A percentile compares a stretch with the other conserved stretches of the same genome.
Evolutionary conservation across 2,888 invertebrate genomes (phyloP).

Genomic region (Heliconius sara): DNA sequence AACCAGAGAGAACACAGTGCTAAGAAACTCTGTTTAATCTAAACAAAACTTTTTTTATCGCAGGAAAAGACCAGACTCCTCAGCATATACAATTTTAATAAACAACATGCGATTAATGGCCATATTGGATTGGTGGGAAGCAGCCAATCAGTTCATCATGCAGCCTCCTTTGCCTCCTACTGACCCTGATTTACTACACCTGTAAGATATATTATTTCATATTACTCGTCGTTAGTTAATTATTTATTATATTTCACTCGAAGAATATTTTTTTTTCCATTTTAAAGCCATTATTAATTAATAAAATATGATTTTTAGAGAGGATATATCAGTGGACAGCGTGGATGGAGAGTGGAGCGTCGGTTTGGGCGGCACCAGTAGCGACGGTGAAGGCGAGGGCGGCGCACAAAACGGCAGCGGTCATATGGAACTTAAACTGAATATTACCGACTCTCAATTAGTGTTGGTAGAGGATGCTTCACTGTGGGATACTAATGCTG

Average conservation of each 20-base stretch:
- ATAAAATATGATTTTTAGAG: constrained; percentile 47
- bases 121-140: constrained; percentile 96
- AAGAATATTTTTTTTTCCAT: too few species aligned
- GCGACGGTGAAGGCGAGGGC: constrained; percentile 37
- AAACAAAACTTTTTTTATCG: not conserved
- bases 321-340: constrained; percentile 51
- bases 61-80: constrained; percentile 86
- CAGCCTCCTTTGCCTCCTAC: constrained; percentile 73
- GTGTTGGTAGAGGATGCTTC: constrained; percentile 96
- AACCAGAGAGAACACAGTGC: not conserved
- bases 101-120: constrained; percentile 98
- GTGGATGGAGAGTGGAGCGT: constrained; percentile 30
- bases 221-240: too few species aligned
- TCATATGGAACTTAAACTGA: constrained; percentile 93
- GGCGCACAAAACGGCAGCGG: constrained; percentile 40
- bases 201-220: constrained; percentile 53
- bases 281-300: too few species aligned
- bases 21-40: not conserved
- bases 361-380: constrained; percentile 25
- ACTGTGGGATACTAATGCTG: constrained; percentile 94
- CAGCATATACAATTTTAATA: constrained; percentile 93
- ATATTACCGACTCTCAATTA: constrained; percentile 97
- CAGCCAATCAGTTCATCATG: constrained; percentile 90
- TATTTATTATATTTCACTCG: too few species aligned
- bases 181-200: constrained; percentile 63